These are phyloP conservation scores for Danio aesculapii DNA, from an alignment of 2,797 vertebrate genomes.

Conservation along the genomic window DNA sequence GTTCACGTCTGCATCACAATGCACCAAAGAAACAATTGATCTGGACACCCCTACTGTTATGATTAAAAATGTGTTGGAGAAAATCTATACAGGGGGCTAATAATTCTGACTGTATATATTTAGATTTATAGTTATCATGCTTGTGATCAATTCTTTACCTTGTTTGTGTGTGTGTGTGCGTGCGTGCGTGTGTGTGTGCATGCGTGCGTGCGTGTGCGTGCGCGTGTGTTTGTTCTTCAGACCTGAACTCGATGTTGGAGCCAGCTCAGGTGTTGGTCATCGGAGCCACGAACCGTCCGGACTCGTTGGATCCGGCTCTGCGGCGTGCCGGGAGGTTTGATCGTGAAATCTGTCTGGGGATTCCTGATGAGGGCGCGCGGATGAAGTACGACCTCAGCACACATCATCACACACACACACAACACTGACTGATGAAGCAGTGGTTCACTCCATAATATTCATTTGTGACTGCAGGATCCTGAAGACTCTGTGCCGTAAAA, in stretches of 20 bases:
- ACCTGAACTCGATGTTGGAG: slow-evolving; percentile 83
- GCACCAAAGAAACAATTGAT: no score
- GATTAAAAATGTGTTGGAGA: no score
- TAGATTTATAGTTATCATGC: no score
- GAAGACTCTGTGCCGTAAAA: slow-evolving; percentile 89
- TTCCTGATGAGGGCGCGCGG: slow-evolving; percentile 90
- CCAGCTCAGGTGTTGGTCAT: slow-evolving; percentile 90
- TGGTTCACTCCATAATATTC: background rate
- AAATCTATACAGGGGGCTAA: no score
- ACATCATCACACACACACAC: background rate
- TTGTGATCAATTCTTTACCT: background rate
- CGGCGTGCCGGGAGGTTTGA: slow-evolving; percentile 95
- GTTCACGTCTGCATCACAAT: no score
- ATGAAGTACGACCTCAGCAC: slow-evolving; percentile 77
- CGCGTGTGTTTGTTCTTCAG: slow-evolving; percentile 69
- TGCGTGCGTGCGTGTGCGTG: background rate
- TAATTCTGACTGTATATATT: background rate
- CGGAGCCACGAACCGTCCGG: slow-evolving; percentile 95
- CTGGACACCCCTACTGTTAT: no score
- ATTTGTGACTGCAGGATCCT: slow-evolving; percentile 82
- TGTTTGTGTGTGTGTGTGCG: background rate
- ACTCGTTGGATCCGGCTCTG: slow-evolving; percentile 92
- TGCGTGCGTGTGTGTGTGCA: background rate
- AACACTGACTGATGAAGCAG: background rate
- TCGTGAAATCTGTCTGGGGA: slow-evolving; percentile 93